phyloP scores from a whole-genome alignment of 2,113 vertebrate species.

The Phodopus roborovskii region DNA sequence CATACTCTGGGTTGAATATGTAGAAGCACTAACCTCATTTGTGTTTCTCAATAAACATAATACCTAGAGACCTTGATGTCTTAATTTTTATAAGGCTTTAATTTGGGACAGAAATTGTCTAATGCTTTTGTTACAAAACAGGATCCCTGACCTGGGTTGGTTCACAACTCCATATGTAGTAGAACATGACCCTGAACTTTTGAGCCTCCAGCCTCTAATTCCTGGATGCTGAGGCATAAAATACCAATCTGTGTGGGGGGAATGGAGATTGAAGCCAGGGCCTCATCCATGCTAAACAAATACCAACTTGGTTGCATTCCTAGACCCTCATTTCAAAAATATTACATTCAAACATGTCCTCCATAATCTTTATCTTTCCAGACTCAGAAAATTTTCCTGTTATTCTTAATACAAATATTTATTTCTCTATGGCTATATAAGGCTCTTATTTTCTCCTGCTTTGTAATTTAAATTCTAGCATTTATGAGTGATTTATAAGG shows the following conservation, averaged over 20 bases:
- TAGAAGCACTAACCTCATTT: neutral
- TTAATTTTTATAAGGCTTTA: conserved; percentile 26
- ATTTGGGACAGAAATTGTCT: neutral
- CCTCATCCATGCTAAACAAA: neutral
- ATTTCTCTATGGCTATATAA: conserved; percentile 25
- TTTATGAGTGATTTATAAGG: neutral
- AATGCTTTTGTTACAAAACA: neutral
- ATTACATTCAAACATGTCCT: conserved; percentile 35
- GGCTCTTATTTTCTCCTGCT: conserved; percentile 45
- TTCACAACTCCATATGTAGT: neutral
- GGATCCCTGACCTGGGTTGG: neutral
- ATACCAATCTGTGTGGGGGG: neutral
- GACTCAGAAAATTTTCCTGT: conserved; percentile 1
- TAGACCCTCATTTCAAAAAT: neutral
- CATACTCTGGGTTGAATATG: neutral
- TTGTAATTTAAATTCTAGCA: conserved; percentile 21
- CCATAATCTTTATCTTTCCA: neutral
- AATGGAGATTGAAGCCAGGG: neutral
- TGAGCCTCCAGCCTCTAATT: neutral
- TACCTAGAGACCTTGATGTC: neutral
- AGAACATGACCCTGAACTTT: neutral
- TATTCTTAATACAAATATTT: conserved; percentile 27
- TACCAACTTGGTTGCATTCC: neutral
- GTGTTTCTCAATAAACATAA: neutral
- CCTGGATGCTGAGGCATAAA: neutral